These are phyloP conservation scores for Poeciliopsis turneri DNA, from an alignment of 2,797 vertebrate genomes.

Conservation along the genomic window DNA sequence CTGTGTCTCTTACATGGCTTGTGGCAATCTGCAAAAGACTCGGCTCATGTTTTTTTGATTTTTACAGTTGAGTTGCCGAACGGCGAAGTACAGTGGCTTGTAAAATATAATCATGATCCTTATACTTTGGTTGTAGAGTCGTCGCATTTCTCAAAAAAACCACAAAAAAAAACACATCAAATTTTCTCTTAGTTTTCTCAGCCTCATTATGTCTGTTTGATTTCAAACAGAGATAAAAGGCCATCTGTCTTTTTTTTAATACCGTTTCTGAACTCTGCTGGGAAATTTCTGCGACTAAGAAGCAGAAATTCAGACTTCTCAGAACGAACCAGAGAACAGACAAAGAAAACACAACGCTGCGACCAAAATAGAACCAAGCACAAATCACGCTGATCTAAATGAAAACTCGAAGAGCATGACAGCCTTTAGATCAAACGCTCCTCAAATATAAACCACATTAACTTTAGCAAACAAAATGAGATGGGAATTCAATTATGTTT, in stretches of 20 bases:
- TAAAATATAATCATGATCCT: background rate
- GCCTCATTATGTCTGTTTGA: constrained; percentile 3
- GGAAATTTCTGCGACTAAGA: background rate
- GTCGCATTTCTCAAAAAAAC: background rate
- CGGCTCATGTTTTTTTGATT: background rate
- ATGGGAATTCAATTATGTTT: background rate
- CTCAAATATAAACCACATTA: constrained; percentile 15
- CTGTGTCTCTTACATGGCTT: background rate
- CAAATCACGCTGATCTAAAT: background rate
- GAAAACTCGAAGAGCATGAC: background rate
- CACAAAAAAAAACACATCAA: too few relatives aligned
- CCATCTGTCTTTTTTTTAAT: background rate
- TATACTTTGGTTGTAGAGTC: background rate
- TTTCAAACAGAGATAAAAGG: constrained; percentile 1
- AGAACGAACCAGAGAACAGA: background rate
- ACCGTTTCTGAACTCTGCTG: background rate
- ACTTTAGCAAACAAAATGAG: constrained; percentile 1
- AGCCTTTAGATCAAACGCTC: constrained; percentile 7
- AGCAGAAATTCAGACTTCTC: background rate
- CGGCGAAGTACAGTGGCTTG: background rate
- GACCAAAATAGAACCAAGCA: background rate
- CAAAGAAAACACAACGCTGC: background rate
- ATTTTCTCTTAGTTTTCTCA: too few relatives aligned
- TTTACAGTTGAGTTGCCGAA: background rate
- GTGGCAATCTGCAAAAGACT: background rate